Percentiles rank a stretch among this genome's conserved stretches.
These are phyloP conservation scores for Epinephelus lanceolatus DNA, from an alignment of 2,113 vertebrate genomes.

Conservation along the genomic window DNA sequence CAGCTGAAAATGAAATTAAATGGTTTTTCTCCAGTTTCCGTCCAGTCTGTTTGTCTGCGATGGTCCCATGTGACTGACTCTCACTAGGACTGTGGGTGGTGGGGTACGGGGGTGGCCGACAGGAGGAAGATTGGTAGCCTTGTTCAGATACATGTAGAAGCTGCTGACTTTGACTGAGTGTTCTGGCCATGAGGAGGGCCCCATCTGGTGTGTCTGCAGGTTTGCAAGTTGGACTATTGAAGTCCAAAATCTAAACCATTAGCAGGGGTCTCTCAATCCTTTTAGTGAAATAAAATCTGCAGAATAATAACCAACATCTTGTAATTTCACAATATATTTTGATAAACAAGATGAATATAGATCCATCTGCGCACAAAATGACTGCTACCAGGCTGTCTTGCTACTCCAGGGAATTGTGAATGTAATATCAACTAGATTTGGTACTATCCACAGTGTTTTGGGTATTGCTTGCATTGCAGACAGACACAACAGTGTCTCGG, in stretches of 20 bases:
- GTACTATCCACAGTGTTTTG: not conserved
- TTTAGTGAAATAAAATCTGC: not conserved
- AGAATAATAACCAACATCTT: not conserved
- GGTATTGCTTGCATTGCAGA: not conserved
- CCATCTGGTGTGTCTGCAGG: not conserved
- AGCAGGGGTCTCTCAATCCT: not conserved
- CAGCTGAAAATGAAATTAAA: conserved; percentile 59
- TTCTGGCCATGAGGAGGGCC: not conserved
- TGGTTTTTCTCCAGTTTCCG: conserved; percentile 36
- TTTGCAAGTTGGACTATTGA: not conserved
- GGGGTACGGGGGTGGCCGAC: not conserved
- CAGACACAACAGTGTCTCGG: not conserved
- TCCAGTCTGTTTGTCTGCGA: conserved; percentile 22
- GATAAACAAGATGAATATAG: not conserved
- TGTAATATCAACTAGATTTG: not conserved
- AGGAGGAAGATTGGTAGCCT: conserved; percentile 9
- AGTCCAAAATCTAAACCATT: not conserved
- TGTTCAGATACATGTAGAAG: not conserved
- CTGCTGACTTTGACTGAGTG: conserved; percentile 1
- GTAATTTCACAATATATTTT: not conserved
- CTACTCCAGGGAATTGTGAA: not conserved
- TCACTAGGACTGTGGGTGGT: not conserved
- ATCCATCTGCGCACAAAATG: not conserved
- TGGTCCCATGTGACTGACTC: conserved; percentile 15
- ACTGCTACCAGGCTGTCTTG: not conserved